These are phyloP conservation scores for Orchesellides sinensis DNA, from an alignment of 2,888 invertebrate genomes.

Conservation along the genomic window DNA sequence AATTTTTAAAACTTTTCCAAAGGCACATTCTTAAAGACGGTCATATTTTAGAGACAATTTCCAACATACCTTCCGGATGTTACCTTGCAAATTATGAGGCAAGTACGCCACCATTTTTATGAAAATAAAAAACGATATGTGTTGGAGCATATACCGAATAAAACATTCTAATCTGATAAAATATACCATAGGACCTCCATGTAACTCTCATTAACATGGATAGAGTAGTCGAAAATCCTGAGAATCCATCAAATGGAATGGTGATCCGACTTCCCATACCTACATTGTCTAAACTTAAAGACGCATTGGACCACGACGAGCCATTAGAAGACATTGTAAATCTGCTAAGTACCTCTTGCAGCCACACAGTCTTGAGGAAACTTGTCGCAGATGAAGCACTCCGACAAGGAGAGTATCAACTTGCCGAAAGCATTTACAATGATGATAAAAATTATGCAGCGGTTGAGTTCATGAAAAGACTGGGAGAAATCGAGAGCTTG, in stretches of 20 bases:
- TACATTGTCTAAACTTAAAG: slow-evolving; percentile 10
- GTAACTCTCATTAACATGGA: slow-evolving; percentile 48
- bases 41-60: slow-evolving; percentile 32
- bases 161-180: too few relatives aligned
- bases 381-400: slow-evolving; percentile 54
- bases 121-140: too few relatives aligned
- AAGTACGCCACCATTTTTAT: too few relatives aligned
- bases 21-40: slow-evolving; percentile 49
- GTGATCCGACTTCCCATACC: slow-evolving; percentile 25
- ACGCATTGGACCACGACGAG: slow-evolving; percentile 24
- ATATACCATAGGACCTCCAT: slow-evolving; percentile 27
- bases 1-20: not conserved
- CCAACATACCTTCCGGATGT: slow-evolving; percentile 44
- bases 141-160: too few relatives aligned
- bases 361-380: slow-evolving; percentile 24
- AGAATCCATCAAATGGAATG: slow-evolving; percentile 16
- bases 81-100: slow-evolving; percentile 41
- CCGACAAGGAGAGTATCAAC: slow-evolving; percentile 28
- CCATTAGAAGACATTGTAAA: slow-evolving; percentile 9
- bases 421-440: slow-evolving; percentile 24
- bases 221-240: slow-evolving; percentile 33
- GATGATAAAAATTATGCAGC: slow-evolving; percentile 34
- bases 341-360: not conserved
- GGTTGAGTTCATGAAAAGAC: not conserved
- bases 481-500: not conserved